Conservation (phyloP, 2,888 invertebrate genomes). For the Phragmatobia fuliginosa region DNA sequence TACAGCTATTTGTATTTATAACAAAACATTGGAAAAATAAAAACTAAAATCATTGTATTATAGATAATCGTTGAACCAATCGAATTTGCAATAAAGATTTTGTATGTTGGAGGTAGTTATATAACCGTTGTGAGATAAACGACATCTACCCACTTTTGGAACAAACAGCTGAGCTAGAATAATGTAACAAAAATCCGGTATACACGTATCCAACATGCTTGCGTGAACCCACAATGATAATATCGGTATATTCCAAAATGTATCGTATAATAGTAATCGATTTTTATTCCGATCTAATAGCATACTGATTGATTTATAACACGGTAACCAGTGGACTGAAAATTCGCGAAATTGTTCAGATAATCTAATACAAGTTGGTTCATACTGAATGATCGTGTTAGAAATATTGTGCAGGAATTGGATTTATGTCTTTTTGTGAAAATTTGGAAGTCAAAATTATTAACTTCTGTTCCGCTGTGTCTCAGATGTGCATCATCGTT, state of each 20-base stretch:
- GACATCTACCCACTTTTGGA: not conserved
- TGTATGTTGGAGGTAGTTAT: not conserved
- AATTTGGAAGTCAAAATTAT: too few species aligned
- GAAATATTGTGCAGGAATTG: conserved; percentile 20
- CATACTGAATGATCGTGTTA: conserved; percentile 12
- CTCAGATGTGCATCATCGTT: too few species aligned
- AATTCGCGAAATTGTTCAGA: conserved; percentile 30
- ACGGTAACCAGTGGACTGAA: conserved; percentile 23
- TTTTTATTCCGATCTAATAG: conserved; percentile 25
- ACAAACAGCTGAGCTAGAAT: not conserved
- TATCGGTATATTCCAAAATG: conserved; percentile 3
- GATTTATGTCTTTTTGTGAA: not conserved
- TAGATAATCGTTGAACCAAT: not conserved
- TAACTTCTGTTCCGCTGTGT: too few species aligned
- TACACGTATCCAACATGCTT: not conserved
- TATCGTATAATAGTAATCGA: conserved; percentile 1
- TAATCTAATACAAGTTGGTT: conserved; percentile 27
- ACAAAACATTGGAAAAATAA: too few species aligned
- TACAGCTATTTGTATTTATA: too few species aligned
- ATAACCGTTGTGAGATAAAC: not conserved
- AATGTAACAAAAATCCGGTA: not conserved
- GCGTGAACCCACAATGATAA: not conserved
- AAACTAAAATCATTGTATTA: too few species aligned
- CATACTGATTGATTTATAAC: conserved; percentile 37
- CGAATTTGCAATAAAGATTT: not conserved